These are phyloP conservation scores for Myotis vivesi DNA, from an alignment of 2,797 vertebrate species.

Conservation along the genomic window DNA sequence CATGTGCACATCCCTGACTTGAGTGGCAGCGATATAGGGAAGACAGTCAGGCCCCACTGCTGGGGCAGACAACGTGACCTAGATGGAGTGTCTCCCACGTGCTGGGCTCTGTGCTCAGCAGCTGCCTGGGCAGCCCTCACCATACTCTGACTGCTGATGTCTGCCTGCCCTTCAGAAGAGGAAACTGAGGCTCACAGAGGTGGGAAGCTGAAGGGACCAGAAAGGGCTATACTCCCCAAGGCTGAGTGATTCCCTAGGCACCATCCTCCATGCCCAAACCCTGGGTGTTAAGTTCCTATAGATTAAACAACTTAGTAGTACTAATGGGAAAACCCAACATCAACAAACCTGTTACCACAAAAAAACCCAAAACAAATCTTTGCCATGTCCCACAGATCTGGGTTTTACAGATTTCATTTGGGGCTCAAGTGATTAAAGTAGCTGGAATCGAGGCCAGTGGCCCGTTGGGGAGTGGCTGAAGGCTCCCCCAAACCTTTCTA, in stretches of 20 bases:
- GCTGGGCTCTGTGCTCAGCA: too few relatives aligned
- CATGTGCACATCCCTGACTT: background rate
- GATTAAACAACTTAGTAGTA: constrained; percentile 72
- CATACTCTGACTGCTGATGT: background rate
- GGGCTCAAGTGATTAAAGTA: background rate
- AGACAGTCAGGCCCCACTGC: background rate
- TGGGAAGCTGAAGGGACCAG: background rate
- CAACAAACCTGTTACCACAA: background rate
- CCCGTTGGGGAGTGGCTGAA: rapidly evolving
- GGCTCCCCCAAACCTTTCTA: background rate
- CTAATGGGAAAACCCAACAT: constrained; percentile 39
- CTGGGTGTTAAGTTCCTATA: constrained; percentile 69
- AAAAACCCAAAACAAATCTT: background rate
- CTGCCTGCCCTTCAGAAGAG: background rate
- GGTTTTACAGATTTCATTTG: background rate
- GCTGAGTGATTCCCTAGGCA: background rate
- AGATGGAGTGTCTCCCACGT: rapidly evolving
- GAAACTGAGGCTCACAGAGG: constrained; percentile 47
- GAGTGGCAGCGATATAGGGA: background rate
- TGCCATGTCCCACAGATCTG: background rate
- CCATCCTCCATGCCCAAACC: too few relatives aligned
- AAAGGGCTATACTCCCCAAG: too few relatives aligned
- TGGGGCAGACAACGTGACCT: background rate
- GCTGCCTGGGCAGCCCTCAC: background rate
- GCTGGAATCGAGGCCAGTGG: too few relatives aligned